Conservation (phyloP, 1,140 invertebrate species). For the Melitaea cinxia region DNA sequence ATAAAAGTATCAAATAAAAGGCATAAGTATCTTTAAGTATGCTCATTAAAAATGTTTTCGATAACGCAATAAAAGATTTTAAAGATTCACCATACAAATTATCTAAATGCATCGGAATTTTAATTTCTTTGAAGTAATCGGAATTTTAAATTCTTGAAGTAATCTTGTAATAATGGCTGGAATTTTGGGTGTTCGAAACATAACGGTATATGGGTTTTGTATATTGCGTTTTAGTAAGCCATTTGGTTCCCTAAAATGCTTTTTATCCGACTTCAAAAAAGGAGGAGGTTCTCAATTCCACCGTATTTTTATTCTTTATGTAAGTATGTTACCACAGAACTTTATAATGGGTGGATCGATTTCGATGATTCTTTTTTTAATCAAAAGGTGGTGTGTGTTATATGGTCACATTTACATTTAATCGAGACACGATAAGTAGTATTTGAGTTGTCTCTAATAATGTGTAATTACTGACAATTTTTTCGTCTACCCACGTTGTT, state of each 20-base stretch:
- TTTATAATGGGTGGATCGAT: no score
- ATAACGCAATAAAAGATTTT: slow-evolving; percentile 8
- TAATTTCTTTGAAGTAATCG: slow-evolving; percentile 7
- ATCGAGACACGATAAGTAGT: no score
- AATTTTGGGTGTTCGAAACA: slow-evolving; percentile 8
- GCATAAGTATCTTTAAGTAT: background rate
- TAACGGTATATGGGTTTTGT: background rate
- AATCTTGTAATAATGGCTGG: slow-evolving; percentile 12
- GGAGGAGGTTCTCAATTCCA: no score
- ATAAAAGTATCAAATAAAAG: slow-evolving; percentile 29
- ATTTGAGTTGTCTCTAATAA: no score
- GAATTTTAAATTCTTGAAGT: slow-evolving; percentile 14
- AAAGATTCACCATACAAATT: slow-evolving; percentile 1
- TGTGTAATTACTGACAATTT: no score
- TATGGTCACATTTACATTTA: no score
- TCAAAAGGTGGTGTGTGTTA: no score
- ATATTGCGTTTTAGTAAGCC: slow-evolving; percentile 13
- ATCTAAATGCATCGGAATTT: background rate
- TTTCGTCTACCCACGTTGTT: no score
- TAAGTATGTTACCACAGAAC: no score
- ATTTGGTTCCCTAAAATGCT: slow-evolving; percentile 18
- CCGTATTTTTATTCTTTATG: no score
- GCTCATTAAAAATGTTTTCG: background rate
- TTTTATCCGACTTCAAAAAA: no score
- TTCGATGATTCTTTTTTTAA: no score